These are phyloP conservation scores for Echinarachnius parma DNA, from an alignment of 53 echinoderm and acorn worm species.

Conservation along the genomic window DNA sequence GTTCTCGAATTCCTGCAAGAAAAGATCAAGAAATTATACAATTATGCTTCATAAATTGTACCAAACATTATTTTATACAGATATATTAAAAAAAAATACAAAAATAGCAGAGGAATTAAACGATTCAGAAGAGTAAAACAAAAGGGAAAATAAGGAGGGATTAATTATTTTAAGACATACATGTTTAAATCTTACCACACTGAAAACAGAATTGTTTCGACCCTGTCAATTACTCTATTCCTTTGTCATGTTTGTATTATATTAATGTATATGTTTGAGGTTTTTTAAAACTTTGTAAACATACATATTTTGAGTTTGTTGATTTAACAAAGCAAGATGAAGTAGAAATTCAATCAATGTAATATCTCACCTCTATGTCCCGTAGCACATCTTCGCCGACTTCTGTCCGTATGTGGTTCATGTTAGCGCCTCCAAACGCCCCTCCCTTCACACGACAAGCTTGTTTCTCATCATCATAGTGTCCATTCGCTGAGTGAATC, in stretches of 20 bases:
- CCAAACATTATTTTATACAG: no score
- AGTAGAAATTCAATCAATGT: neutral
- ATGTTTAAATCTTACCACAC: no score
- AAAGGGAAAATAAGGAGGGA: neutral
- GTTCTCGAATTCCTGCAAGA: slow-evolving; percentile 56
- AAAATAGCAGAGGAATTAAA: neutral
- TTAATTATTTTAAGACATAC: neutral
- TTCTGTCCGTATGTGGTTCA: slow-evolving; percentile 46
- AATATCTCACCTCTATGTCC: slow-evolving; percentile 61
- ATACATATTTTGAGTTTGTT: neutral
- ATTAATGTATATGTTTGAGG: no score
- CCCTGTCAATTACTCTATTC: no score
- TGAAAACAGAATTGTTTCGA: no score
- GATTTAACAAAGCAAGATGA: neutral
- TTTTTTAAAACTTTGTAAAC: no score
- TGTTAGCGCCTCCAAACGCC: neutral
- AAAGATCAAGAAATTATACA: no score
- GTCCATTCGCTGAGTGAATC: slow-evolving; percentile 3
- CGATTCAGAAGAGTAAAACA: neutral
- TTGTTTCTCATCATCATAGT: neutral
- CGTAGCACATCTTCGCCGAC: slow-evolving; percentile 63
- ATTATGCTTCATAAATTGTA: no score
- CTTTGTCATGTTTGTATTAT: no score
- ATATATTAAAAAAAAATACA: neutral
- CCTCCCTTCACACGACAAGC: neutral